Evolutionary conservation across 1,140 invertebrate species (phyloP).

Genomic region (Laupala kohalensis): DNA sequence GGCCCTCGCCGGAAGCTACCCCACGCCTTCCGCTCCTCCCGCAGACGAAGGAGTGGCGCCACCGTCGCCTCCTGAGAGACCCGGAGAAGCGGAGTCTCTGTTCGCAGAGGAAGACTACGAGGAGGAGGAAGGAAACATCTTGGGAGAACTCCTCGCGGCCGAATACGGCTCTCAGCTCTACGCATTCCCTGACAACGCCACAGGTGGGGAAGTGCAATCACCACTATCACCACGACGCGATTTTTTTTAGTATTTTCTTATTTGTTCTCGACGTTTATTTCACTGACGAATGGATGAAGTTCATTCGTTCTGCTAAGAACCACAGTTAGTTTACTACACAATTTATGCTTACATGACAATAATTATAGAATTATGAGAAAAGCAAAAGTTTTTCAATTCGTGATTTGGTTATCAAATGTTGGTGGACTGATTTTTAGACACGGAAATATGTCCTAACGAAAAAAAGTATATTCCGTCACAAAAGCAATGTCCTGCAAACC

Average conservation of each 20-base stretch:
- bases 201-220: neutral
- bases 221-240: no score
- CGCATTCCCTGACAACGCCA: neutral
- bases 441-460: neutral
- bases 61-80: no score
- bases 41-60: neutral
- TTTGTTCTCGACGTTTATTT: neutral
- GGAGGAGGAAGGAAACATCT: neutral
- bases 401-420: no score
- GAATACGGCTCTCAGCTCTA: neutral
- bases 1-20: neutral
- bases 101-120: neutral
- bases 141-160: neutral
- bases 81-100: neutral
- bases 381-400: no score
- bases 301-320: neutral
- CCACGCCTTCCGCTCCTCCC: no score
- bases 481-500: neutral
- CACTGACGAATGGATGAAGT: neutral
- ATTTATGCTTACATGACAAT: neutral
- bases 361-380: neutral
- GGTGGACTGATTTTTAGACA: no score
- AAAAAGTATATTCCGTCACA: neutral
- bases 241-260: no score
- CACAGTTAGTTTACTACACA: neutral